These are phyloP conservation scores for Lutraria rhynchaena DNA, from an alignment of 1,140 invertebrate genomes.

Conservation along the genomic window DNA sequence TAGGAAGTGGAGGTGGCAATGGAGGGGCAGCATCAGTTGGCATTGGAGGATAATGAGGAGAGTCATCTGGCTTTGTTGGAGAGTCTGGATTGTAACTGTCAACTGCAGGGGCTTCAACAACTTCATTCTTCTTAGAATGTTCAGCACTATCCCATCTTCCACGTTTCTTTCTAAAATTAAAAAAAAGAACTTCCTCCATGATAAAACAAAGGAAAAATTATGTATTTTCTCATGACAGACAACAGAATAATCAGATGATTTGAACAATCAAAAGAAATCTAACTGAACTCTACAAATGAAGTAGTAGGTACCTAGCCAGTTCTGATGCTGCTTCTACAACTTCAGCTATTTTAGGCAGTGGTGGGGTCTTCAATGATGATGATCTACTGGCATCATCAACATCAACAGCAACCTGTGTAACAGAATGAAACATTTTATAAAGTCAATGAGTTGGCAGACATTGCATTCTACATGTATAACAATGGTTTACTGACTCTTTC, in stretches of 20 bases:
- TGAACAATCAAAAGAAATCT: no score
- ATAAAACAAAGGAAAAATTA: no score
- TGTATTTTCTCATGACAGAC: no score
- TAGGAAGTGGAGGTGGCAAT: not conserved
- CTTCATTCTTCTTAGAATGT: not conserved
- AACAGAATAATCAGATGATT: no score
- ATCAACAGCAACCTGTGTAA: slow-evolving; percentile 22
- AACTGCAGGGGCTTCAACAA: not conserved
- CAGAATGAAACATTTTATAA: no score
- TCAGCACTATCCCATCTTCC: slow-evolving; percentile 55
- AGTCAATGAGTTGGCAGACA: no score
- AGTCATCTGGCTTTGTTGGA: slow-evolving; percentile 21
- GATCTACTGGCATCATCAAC: slow-evolving; percentile 40
- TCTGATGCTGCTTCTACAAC: slow-evolving; percentile 62
- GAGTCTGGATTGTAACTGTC: slow-evolving; percentile 50
- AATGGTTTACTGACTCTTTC: no score
- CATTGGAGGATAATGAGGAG: not conserved
- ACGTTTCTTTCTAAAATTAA: slow-evolving; percentile 26
- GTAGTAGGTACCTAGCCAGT: slow-evolving; percentile 64
- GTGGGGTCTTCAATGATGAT: slow-evolving; percentile 63
- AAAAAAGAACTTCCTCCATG: no score
- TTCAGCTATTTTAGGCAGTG: slow-evolving; percentile 63
- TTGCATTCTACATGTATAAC: no score
- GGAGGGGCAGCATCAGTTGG: not conserved
- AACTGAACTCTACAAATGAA: no score